phyloP scores from a whole-genome alignment of 1,140 invertebrate species.

The Papilio xuthus region DNA sequence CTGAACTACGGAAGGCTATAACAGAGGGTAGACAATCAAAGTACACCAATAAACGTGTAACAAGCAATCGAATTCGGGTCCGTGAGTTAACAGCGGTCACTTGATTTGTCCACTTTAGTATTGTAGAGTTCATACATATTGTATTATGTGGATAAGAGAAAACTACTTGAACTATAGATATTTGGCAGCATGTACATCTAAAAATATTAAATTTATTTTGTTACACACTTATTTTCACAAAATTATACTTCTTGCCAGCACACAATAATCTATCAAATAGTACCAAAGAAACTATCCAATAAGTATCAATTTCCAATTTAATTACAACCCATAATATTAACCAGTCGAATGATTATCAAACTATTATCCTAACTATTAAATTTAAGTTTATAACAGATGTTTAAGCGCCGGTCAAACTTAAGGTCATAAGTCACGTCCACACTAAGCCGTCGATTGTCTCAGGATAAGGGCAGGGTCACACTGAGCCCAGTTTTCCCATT shows the following conservation, averaged over 20 bases:
- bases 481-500: slow-evolving; percentile 47
- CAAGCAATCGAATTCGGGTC: not conserved
- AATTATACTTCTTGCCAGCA: not conserved
- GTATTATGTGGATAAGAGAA: not conserved
- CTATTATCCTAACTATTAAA: slow-evolving; percentile 3
- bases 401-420: slow-evolving; percentile 5
- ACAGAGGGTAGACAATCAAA: slow-evolving; percentile 1
- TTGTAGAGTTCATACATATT: not conserved
- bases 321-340: not conserved
- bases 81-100: not conserved
- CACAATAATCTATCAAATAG: not conserved
- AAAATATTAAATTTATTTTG: too few species aligned
- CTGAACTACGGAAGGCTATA: not conserved
- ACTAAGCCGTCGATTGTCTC: slow-evolving; percentile 40
- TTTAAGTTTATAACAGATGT: slow-evolving; percentile 8
- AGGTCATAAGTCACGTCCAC: slow-evolving; percentile 39
- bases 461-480: slow-evolving; percentile 45
- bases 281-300: not conserved
- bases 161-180: too few species aligned
- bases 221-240: too few species aligned
- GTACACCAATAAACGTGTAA: slow-evolving; percentile 16
- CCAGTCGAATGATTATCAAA: not conserved
- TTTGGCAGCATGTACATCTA: too few species aligned
- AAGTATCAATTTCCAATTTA: not conserved
- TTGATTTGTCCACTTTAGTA: slow-evolving; percentile 6